Base-by-base conservation (phyloP, 2,113 vertebrate species). In the Oryzias woworae region DNA sequence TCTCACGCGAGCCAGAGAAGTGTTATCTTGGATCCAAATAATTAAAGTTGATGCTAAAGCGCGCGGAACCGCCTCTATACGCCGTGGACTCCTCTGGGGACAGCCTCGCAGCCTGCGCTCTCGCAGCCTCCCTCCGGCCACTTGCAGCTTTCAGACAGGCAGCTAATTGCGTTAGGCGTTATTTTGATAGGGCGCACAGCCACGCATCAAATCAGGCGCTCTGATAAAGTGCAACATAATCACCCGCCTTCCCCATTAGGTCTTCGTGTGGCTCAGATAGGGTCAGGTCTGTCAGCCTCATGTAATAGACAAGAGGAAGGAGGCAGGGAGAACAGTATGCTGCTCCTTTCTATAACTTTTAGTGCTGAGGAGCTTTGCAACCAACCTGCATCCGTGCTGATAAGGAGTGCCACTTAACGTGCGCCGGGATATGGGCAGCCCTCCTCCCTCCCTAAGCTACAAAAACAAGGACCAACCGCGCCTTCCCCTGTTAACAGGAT, bases 21-120 rank as follows among this genome's bases (percentile, higher is more conserved):
- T 72, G 78, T 85, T 78, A 80, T 84, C 79, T 82, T 57, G 76
- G 80, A 83, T 75, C 69, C 78, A 76, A 77, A 78, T 84, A 77
- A 83, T 83, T 86, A 83, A 82, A 85, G 78, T 78, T 67, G 77
- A 82, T 77, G 74, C 71, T 80, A 74, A 86, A 85, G 78, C 75
- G 77, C 69, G 72, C 56, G 77, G 59, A 77, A 78, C 81, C 77
- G 55, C 75, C 57, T 57, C 62, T 63, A 77, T 84, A 84, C 82
- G 61, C 78, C 52, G 66, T 60, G 64, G 70, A 56, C 62, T 71
- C 70, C 79, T 75, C 73, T 63, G 49, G 77, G 82, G 75, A 77
- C 62, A 26, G 20, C 51, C 57, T 46, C 54, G 17, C 54, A 43
- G 49, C 58, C 59, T 68, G 23, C 43, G 46, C 52, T 51, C 64